These are phyloP conservation scores for Drosophila suboccidentalis DNA, from an alignment of 2,888 invertebrate species.

Conservation along the genomic window DNA sequence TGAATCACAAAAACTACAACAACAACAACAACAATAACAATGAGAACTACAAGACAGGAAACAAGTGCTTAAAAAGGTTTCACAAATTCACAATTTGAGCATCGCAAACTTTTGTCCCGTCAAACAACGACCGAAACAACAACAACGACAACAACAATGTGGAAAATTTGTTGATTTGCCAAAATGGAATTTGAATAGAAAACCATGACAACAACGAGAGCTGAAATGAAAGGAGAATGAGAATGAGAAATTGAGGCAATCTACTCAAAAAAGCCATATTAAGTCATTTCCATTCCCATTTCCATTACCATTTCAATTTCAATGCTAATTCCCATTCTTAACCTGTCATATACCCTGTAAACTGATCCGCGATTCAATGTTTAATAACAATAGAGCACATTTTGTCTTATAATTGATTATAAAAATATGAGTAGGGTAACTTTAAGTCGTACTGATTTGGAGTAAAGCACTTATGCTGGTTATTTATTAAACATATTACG, in stretches of 20 bases:
- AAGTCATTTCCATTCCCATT: conserved; percentile 22
- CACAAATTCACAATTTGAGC: conserved; percentile 20
- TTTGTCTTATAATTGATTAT: too few species aligned
- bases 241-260: conserved; percentile 5
- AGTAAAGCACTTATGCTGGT: not conserved
- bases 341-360: not conserved
- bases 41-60: conserved; percentile 11
- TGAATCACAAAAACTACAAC: conserved; percentile 6
- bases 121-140: conserved; percentile 13
- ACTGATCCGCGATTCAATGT: not conserved
- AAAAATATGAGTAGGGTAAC: not conserved
- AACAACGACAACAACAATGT: conserved; percentile 7
- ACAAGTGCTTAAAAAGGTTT: conserved; percentile 37
- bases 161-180: conserved; percentile 5
- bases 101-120: conserved; percentile 24
- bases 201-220: conserved; percentile 12
- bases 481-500: conserved; percentile 1
- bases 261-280: conserved; percentile 6
- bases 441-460: not conserved
- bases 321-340: conserved; percentile 6
- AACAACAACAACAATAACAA: not conserved
- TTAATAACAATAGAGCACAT: not conserved
- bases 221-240: not conserved
- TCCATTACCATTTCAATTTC: conserved; percentile 4
- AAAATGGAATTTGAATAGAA: conserved; percentile 7